Conservation (phyloP, 2,797 vertebrate species). For the Phataginus tricuspis region DNA sequence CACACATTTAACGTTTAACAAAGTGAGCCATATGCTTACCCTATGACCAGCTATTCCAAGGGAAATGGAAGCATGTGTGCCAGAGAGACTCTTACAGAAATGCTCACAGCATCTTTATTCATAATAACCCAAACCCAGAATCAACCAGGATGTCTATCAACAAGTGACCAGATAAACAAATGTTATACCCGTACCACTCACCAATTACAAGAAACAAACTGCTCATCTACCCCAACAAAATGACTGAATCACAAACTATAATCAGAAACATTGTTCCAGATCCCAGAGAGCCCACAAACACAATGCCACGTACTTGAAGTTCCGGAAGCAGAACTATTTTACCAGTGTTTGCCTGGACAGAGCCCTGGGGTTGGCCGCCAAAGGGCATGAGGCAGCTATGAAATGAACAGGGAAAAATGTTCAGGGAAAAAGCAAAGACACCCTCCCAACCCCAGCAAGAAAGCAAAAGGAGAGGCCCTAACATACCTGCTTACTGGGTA, state of each 20-base stretch:
- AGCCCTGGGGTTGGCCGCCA: not conserved
- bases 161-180: too few species aligned
- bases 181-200: not conserved
- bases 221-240: not conserved
- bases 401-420: too few species aligned
- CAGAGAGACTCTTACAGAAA: not conserved
- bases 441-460: accelerated
- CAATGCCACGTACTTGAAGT: not conserved
- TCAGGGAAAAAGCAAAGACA: not conserved
- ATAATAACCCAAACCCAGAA: not conserved
- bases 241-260: not conserved
- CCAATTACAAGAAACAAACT: not conserved
- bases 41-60: too few species aligned
- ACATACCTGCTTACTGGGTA: accelerated
- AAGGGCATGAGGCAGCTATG: accelerated
- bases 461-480: not conserved
- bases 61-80: not conserved
- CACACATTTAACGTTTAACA: not conserved
- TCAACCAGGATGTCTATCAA: not conserved
- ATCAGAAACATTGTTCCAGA: not conserved
- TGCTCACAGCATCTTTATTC: not conserved
- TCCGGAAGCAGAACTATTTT: not conserved
- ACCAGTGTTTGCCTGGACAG: not conserved
- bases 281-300: not conserved
- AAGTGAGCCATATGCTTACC: not conserved